phyloP scores from a whole-genome alignment of 1,140 invertebrate species.

The Aphaenogaster floridana region DNA sequence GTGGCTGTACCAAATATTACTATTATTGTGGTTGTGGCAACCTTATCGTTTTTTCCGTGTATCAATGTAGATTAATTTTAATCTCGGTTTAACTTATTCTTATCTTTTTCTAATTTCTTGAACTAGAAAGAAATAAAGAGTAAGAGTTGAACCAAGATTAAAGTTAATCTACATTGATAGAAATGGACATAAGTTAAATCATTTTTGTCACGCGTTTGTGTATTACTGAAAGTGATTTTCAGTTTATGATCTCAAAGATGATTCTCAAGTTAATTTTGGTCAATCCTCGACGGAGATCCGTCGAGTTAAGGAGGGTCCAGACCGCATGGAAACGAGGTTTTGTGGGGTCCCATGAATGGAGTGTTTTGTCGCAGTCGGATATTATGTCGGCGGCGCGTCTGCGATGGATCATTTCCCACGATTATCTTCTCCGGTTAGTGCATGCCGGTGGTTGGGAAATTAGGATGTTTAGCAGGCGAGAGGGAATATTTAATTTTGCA shows the following conservation, averaged over 20 bases:
- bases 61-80: no score
- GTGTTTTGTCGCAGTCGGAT: conserved; percentile 24
- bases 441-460: conserved; percentile 21
- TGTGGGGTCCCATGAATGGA: conserved; percentile 39
- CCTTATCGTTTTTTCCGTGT: no score
- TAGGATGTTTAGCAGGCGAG: neutral
- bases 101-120: no score
- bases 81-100: no score
- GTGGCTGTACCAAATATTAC: no score
- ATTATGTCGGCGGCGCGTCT: conserved; percentile 21
- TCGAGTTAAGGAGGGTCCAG: neutral
- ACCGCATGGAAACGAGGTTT: conserved; percentile 14
- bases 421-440: conserved; percentile 28
- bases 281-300: neutral
- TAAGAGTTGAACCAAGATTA: no score
- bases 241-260: neutral
- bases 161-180: no score
- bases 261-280: neutral
- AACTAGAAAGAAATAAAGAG: no score
- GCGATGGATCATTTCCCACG: conserved; percentile 52
- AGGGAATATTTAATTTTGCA: conserved; percentile 27
- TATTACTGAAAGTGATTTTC: neutral
- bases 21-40: no score
- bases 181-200: no score
- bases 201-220: neutral